phyloP scores from a whole-genome alignment of 92 coral and sea anemone species.

The Isaurus tuberculatus region DNA sequence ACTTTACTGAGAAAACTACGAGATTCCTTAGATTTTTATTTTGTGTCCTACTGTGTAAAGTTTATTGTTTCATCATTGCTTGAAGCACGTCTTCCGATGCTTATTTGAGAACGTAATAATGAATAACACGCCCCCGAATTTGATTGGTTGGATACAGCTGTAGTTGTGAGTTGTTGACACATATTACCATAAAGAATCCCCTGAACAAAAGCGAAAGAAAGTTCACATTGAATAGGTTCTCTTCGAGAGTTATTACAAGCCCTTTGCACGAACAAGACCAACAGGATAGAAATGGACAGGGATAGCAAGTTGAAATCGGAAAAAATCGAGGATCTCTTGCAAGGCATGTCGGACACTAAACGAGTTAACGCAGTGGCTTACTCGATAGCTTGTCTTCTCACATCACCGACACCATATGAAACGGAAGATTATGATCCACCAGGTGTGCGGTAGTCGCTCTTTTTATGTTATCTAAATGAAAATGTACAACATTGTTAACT shows the following conservation, averaged over 20 bases:
- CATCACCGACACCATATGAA: conserved; percentile 23
- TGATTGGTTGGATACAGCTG: conserved; percentile 38
- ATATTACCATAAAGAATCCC: neutral
- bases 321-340: conserved; percentile 19
- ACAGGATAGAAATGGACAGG: conserved; percentile 18
- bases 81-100: too few species aligned
- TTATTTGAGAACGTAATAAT: neutral
- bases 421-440: conserved; percentile 19
- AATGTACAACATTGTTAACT: neutral
- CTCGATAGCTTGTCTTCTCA: conserved; percentile 29
- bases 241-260: neutral
- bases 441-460: neutral
- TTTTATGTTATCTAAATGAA: neutral
- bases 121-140: conserved; percentile 13
- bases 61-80: too few species aligned
- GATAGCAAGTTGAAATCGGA: neutral
- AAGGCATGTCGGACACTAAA: conserved; percentile 27
- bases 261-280: neutral
- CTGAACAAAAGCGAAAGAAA: neutral
- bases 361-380: conserved; percentile 9
- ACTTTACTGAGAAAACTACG: neutral
- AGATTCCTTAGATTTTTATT: neutral
- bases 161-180: neutral
- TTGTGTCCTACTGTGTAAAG: neutral
- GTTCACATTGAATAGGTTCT: neutral